phyloP scores from a whole-genome alignment of 2,797 vertebrate genomes.

The Mallotus villosus region DNA sequence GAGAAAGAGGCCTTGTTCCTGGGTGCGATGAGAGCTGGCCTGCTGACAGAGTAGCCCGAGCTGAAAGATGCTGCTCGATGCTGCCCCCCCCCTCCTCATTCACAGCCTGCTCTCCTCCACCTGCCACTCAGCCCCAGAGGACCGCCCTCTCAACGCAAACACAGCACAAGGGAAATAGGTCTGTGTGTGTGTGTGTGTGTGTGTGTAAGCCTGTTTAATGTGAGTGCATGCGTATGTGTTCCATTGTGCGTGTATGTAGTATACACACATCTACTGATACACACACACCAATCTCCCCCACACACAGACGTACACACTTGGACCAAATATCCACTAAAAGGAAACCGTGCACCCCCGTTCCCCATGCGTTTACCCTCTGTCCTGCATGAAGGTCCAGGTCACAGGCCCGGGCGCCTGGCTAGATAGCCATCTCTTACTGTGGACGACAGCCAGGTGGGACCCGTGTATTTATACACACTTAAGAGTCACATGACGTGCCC shows the following conservation, averaged over 20 bases:
- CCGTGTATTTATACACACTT: constrained; percentile 39
- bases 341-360: constrained; percentile 30
- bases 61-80: constrained; percentile 58
- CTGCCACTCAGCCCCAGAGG: constrained; percentile 34
- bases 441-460: constrained; percentile 56
- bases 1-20: constrained; percentile 66
- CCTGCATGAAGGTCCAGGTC: neutral
- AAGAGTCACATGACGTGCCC: constrained; percentile 18
- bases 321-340: constrained; percentile 29
- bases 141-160: constrained; percentile 26
- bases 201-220: neutral
- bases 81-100: constrained; percentile 30
- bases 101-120: constrained; percentile 37
- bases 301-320: constrained; percentile 15
- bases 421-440: constrained; percentile 36
- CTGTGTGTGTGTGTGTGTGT: constrained; percentile 24
- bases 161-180: constrained; percentile 16
- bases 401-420: neutral
- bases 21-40: constrained; percentile 57
- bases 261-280: neutral
- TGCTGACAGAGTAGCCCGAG: constrained; percentile 62
- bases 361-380: too few relatives aligned
- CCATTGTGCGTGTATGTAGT: neutral
- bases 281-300: constrained; percentile 1
- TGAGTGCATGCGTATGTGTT: constrained; percentile 14